Evolutionary conservation across 2,888 invertebrate species (phyloP), one percentile per base, ranked within the genome.

Genomic region (Ctena decussata): DNA sequence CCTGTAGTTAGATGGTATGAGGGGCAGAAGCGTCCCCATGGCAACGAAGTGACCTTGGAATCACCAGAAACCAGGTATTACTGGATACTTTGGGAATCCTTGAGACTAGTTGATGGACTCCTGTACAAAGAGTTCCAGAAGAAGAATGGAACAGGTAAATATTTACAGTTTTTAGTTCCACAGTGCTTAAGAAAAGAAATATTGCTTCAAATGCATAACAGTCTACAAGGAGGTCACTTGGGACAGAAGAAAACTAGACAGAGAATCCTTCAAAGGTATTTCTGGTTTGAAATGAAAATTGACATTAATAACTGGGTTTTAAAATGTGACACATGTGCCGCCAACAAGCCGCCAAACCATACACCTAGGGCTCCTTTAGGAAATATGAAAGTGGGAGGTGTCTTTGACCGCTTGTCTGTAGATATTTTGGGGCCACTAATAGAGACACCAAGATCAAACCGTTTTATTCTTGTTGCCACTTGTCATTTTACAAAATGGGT

Each of bases 401-500:
- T 80, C 30, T 21, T 87, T 57, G 84, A 89, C 37, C 57, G 85
- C 18, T 21, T 86, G 65, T 44, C 49, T 15, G 82, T 82, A 18
- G 89, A 89, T 77, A 32, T 86, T 18, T 41, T 90, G 32, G 89
- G 89, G 32, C 89, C 87, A 35, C 57, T 90, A 15, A 85, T 84
- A 1, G 12, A 18, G n/a, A 81, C 89, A 11, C 78, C 69, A 27
- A 76, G 81, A n/a, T 82, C 76, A 30, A 90, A 90, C 53, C 49
- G 65, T 30, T 89, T 82, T 72, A 85, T 90, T 27, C 73, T 90
- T 60, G 73, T 84, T 3, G 80, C 85, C 5, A 86, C 72, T 5
- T 87, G 89, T 53, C 57, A 85, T 74, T 90, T 90, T 65, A 77
- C 79, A 21, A 89, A 80, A 53, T 89, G 88, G 88, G 77, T 75